Conservation (phyloP, 2,888 invertebrate genomes). For the Barypeithes pellucidus region DNA sequence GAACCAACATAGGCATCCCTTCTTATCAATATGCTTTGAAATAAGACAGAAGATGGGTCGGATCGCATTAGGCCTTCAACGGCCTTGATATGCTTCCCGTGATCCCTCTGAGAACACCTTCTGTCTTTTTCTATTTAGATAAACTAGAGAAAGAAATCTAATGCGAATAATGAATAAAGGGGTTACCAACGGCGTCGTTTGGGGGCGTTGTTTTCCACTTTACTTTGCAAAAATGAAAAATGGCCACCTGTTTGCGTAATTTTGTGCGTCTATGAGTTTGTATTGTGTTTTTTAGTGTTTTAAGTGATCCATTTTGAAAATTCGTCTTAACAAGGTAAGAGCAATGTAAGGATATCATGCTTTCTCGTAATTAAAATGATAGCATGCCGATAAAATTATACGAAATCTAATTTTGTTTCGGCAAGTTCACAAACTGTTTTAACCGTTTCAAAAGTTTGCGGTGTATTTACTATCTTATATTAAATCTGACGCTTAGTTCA, state of each 20-base stretch:
- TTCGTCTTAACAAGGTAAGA: too few species aligned
- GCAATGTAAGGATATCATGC: too few species aligned
- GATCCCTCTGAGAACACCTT: too few species aligned
- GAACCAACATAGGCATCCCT: not conserved
- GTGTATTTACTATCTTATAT: too few species aligned
- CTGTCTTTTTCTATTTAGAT: not conserved
- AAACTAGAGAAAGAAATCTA: not conserved
- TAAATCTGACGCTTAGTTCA: too few species aligned
- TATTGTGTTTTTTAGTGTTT: not conserved
- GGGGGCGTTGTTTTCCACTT: not conserved
- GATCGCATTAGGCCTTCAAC: not conserved
- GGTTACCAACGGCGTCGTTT: not conserved
- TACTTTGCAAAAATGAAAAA: not conserved
- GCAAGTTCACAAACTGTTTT: too few species aligned
- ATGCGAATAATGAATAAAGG: not conserved
- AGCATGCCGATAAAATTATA: not conserved
- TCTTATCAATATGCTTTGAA: not conserved
- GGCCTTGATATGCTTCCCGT: not conserved
- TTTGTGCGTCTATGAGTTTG: not conserved
- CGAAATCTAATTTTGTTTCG: too few species aligned
- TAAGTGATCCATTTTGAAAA: not conserved
- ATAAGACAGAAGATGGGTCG: not conserved
- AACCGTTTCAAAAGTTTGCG: too few species aligned
- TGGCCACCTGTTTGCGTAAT: conserved; percentile 3
- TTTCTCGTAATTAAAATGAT: too few species aligned